Percentiles rank a stretch among this genome's conserved stretches.
Conservation (phyloP, 1,140 invertebrate genomes). For the Drosophila murphyi region DNA sequence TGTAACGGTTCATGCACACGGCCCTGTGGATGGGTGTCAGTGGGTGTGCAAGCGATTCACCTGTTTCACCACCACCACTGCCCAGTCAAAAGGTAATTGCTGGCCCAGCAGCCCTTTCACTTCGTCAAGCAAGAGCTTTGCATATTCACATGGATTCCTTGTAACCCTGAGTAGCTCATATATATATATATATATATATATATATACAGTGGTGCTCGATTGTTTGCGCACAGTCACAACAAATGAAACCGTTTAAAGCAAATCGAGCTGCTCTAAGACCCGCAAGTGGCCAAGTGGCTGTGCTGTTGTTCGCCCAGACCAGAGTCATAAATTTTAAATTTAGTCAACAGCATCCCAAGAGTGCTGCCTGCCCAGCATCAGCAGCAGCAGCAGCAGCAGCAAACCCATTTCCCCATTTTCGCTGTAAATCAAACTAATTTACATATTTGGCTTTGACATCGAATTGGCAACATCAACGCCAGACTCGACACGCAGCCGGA, state of each 20-base stretch:
- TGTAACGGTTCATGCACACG: neutral
- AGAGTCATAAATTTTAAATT: slow-evolving; percentile 75
- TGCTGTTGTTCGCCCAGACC: slow-evolving; percentile 21
- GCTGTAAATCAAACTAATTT: slow-evolving; percentile 65
- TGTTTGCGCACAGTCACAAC: slow-evolving; percentile 31
- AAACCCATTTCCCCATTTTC: slow-evolving; percentile 8
- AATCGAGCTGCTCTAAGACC: slow-evolving; percentile 41
- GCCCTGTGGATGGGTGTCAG: neutral
- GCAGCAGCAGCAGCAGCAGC: too few species aligned
- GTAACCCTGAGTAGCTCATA: slow-evolving; percentile 7
- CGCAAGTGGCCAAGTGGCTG: slow-evolving; percentile 14
- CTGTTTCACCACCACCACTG: slow-evolving; percentile 14
- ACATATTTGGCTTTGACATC: slow-evolving; percentile 53
- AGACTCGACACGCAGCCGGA: neutral
- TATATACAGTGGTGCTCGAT: neutral
- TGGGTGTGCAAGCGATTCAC: slow-evolving; percentile 23
- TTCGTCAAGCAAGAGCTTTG: neutral
- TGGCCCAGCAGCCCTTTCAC: slow-evolving; percentile 10
- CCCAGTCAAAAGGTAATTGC: slow-evolving; percentile 22
- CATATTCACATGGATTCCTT: slow-evolving; percentile 1
- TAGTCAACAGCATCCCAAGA: slow-evolving; percentile 31
- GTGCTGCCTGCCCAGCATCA: neutral
- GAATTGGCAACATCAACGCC: neutral
- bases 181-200: neutral
- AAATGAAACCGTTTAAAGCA: slow-evolving; percentile 48